Conservation (phyloP, 2,113 vertebrate species). For the Muntiacus muntjak region DNA sequence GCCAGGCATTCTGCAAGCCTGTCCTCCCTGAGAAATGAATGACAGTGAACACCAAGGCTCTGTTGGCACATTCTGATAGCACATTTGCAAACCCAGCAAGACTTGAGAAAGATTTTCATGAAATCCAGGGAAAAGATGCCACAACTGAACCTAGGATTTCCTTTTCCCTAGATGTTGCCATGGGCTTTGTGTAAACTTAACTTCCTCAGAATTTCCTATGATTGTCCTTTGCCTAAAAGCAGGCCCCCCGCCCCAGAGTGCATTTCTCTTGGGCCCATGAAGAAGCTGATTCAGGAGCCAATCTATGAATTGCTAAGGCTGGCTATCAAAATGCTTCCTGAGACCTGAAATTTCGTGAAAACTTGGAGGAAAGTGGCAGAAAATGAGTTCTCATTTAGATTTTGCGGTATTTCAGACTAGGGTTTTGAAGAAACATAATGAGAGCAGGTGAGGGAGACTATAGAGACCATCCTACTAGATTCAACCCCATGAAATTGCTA, state of each 20-base stretch:
- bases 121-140: neutral
- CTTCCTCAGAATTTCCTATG: neutral
- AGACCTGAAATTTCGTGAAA: neutral
- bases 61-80: neutral
- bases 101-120: neutral
- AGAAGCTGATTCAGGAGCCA: neutral
- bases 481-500: neutral
- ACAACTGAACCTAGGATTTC: neutral
- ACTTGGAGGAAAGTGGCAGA: neutral
- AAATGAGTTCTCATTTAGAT: neutral
- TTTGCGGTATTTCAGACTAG: neutral
- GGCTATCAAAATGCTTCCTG: neutral
- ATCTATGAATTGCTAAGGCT: neutral
- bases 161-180: neutral
- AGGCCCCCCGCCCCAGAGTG: neutral
- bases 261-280: neutral
- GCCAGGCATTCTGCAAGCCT: neutral
- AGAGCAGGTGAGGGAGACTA: neutral
- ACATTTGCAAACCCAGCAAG: constrained; percentile 24
- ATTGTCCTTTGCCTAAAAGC: neutral
- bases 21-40: neutral
- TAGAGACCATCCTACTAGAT: neutral
- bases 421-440: neutral
- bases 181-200: neutral
- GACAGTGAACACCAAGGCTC: neutral